phyloP scores from a whole-genome alignment of 2,797 vertebrate species.

The Chiroxiphia lanceolata region DNA sequence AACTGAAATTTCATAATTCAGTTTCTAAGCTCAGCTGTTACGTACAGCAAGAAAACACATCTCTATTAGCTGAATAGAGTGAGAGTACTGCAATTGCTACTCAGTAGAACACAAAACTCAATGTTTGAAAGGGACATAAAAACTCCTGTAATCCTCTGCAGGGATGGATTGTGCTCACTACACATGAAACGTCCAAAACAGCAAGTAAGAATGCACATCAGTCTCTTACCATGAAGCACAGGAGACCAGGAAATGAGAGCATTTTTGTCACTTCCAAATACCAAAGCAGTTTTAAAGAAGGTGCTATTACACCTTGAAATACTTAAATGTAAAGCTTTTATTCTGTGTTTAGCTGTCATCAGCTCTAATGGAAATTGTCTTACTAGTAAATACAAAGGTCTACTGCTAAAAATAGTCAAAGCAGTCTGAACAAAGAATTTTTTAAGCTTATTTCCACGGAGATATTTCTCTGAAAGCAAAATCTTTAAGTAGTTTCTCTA shows the following conservation, averaged over 20 bases:
- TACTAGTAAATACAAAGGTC: background rate
- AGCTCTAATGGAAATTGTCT: background rate
- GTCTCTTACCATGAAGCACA: background rate
- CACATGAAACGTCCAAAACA: background rate
- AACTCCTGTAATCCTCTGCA: background rate
- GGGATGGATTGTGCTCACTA: background rate
- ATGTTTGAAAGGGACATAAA: slow-evolving; percentile 10
- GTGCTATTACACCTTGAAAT: background rate
- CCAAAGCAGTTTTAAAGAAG: background rate
- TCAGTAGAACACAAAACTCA: background rate
- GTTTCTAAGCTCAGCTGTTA: background rate
- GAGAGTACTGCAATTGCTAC: background rate
- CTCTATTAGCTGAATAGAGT: background rate
- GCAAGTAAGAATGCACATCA: background rate
- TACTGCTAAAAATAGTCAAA: background rate
- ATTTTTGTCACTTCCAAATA: background rate
- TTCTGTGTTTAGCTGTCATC: background rate
- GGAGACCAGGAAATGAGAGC: background rate
- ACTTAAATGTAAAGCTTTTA: background rate
- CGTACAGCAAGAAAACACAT: background rate
- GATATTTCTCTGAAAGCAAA: background rate
- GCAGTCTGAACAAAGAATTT: background rate
- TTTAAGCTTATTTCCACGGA: background rate
- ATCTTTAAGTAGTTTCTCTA: background rate
- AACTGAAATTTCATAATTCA: background rate